Evolutionary conservation across 2,888 invertebrate genomes (phyloP).

Genomic region (Trichacis sp.): DNA sequence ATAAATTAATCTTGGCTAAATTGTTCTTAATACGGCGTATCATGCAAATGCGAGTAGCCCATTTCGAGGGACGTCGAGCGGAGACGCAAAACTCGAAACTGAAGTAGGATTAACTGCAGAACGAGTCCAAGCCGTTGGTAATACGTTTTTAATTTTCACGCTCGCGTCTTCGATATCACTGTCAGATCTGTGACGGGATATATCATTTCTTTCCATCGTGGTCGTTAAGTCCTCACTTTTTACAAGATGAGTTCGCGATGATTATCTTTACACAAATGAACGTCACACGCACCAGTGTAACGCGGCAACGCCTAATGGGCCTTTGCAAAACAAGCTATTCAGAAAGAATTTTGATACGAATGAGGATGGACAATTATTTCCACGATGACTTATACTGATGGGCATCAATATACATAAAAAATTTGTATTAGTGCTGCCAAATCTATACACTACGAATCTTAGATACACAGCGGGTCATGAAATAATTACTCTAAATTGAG

Average conservation of each 20-base stretch:
- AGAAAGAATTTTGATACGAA: no score
- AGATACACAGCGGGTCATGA: no score
- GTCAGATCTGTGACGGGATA: conserved; percentile 64
- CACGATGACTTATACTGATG: no score
- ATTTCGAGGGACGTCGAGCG: neutral
- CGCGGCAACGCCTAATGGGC: conserved; percentile 42
- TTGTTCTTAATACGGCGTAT: neutral
- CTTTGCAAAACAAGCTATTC: conserved; percentile 2
- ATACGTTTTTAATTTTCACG: conserved; percentile 64
- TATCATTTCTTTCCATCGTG: conserved; percentile 61
- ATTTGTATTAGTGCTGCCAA: no score
- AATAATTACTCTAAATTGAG: no score
- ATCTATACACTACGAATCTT: no score
- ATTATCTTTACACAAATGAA: conserved; percentile 49
- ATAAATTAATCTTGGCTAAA: neutral
- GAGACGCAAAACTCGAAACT: neutral
- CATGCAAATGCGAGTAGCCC: neutral
- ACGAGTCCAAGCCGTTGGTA: conserved; percentile 52
- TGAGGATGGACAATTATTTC: no score
- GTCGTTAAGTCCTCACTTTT: conserved; percentile 63
- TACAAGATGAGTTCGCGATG: conserved; percentile 57
- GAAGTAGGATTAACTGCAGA: conserved; percentile 42
- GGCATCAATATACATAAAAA: no score
- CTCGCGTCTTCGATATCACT: conserved; percentile 57
- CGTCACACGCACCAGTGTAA: conserved; percentile 59